Evolutionary conservation across 2,888 invertebrate species (phyloP).

Genomic region (Onthophagus sagittarius): DNA sequence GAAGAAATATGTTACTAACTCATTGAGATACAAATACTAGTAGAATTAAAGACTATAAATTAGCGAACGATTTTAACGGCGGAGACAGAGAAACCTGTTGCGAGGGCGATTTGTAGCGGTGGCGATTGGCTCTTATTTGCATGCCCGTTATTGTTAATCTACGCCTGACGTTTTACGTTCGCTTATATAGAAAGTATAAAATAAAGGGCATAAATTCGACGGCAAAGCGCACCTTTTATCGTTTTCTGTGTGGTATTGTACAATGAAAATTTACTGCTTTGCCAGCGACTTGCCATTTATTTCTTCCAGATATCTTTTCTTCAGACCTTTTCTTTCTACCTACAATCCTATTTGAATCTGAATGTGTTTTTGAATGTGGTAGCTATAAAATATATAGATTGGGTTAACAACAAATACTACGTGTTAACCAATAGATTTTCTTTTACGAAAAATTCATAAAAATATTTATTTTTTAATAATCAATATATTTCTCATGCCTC

Average conservation of each 20-base stretch:
- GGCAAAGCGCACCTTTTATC: background rate
- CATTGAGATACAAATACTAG: conserved; percentile 11
- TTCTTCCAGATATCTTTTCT: conserved; percentile 1
- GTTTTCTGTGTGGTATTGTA: conserved; percentile 2
- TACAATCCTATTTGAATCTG: background rate
- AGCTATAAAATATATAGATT: background rate
- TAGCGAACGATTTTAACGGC: conserved; percentile 3
- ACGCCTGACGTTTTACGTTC: conserved; percentile 1
- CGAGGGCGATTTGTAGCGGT: conserved; percentile 5
- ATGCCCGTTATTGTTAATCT: conserved; percentile 9
- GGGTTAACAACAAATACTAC: background rate
- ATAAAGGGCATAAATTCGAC: conserved; percentile 9
- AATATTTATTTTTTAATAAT: background rate
- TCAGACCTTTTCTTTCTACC: background rate
- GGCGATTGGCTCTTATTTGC: background rate
- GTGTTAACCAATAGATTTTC: background rate
- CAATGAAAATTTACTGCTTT: conserved; percentile 2
- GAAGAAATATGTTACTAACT: conserved; percentile 7
- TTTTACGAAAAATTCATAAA: background rate
- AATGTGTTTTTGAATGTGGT: background rate
- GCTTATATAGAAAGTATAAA: conserved; percentile 6
- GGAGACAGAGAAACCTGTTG: background rate
- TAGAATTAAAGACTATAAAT: conserved; percentile 17
- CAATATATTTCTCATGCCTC: too few species aligned
- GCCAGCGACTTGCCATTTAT: background rate